These are phyloP conservation scores for Drosophila leonis DNA, from an alignment of 2,888 invertebrate genomes.

Conservation along the genomic window DNA sequence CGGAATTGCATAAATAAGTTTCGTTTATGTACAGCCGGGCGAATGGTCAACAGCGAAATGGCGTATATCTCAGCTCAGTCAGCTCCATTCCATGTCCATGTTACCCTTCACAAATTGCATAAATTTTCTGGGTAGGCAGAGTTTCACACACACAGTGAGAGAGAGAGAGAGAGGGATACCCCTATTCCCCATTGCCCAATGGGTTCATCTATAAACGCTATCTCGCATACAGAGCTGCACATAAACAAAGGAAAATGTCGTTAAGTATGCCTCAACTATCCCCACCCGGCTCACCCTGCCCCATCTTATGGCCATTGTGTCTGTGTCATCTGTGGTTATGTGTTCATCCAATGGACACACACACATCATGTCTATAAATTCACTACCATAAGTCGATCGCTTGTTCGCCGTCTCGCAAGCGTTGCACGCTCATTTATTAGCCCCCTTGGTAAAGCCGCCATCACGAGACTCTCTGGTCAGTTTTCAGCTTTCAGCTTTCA, in stretches of 20 bases:
- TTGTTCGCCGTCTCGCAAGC: conserved; percentile 55
- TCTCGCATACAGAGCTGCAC: conserved; percentile 61
- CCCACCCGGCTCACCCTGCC: not conserved
- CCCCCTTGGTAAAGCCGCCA: conserved; percentile 40
- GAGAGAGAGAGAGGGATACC: not conserved
- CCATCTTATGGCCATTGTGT: conserved; percentile 51
- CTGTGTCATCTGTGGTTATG: conserved; percentile 58
- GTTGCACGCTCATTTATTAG: conserved; percentile 58
- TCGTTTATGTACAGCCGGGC: conserved; percentile 51
- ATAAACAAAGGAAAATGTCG: conserved; percentile 69
- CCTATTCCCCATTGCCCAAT: conserved; percentile 19
- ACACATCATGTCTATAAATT: conserved; percentile 70
- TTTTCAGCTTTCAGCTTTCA: conserved; percentile 13
- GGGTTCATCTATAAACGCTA: conserved; percentile 66
- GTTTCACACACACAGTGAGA: not conserved
- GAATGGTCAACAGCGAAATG: conserved; percentile 60
- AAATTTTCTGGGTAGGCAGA: conserved; percentile 43
- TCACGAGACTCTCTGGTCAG: conserved; percentile 2
- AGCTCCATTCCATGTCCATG: conserved; percentile 34
- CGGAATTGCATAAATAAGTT: conserved; percentile 72
- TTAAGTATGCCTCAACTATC: conserved; percentile 52
- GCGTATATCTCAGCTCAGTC: conserved; percentile 57
- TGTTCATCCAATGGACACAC: conserved; percentile 55
- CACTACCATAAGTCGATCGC: conserved; percentile 67
- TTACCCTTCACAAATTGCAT: conserved; percentile 49